These are phyloP conservation scores for Labroides dimidiatus DNA, from an alignment of 2,797 vertebrate species.

Conservation along the genomic window DNA sequence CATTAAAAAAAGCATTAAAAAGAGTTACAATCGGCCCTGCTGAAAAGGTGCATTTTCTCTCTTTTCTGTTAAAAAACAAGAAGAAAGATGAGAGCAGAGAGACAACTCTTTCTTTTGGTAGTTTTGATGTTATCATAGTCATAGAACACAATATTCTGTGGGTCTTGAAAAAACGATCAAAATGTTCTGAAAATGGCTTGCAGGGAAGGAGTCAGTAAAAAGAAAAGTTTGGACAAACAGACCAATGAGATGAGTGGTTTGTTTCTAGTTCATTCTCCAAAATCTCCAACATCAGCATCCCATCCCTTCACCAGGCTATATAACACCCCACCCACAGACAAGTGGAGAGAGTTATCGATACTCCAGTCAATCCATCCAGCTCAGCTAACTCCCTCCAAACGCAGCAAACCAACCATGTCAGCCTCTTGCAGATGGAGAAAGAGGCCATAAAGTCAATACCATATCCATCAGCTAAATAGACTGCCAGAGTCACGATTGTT, in stretches of 20 bases:
- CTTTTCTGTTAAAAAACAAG: too few species aligned
- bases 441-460: slow-evolving; percentile 77
- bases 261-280: slow-evolving; percentile 20
- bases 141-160: too few species aligned
- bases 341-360: slow-evolving; percentile 72
- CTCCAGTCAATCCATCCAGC: slow-evolving; percentile 70
- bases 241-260: slow-evolving; percentile 24
- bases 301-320: slow-evolving; percentile 38
- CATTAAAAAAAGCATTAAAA: too few species aligned
- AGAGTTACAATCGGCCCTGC: too few species aligned
- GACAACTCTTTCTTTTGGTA: too few species aligned
- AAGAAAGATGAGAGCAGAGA: too few species aligned
- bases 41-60: too few species aligned
- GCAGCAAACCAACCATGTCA: slow-evolving; percentile 75
- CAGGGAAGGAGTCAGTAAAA: too few species aligned
- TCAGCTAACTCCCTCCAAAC: slow-evolving; percentile 58
- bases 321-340: slow-evolving; percentile 58
- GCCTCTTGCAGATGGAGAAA: slow-evolving; percentile 69
- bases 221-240: slow-evolving; percentile 25
- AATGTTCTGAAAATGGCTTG: too few species aligned
- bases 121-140: too few species aligned
- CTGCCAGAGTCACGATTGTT: slow-evolving; percentile 69
- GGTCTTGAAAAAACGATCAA: too few species aligned
- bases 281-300: slow-evolving; percentile 52
- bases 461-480: slow-evolving; percentile 78